A percentile compares a stretch with the other conserved stretches of the same genome.
Conservation (phyloP, 2,797 vertebrate genomes). For the Orientallactaga sibirica region DNA sequence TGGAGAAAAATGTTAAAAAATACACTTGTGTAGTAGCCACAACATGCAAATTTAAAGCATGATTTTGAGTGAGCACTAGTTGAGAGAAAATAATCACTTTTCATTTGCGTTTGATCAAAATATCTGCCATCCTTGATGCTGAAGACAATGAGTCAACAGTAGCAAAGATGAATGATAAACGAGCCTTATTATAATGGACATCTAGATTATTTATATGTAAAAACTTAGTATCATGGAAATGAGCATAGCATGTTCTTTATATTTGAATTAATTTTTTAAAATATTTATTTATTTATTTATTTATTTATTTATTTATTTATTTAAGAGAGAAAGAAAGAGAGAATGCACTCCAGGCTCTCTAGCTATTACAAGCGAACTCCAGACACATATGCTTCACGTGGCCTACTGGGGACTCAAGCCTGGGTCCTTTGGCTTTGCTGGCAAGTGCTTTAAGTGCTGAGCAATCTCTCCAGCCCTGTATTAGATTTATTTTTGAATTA, state of each 20-base stretch:
- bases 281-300: too few relatives aligned
- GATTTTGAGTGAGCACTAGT: background rate
- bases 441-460: too few relatives aligned
- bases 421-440: too few relatives aligned
- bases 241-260: background rate
- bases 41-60: slow-evolving; percentile 3
- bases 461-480: too few relatives aligned
- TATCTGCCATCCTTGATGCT: background rate
- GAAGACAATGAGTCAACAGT: background rate
- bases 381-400: too few relatives aligned
- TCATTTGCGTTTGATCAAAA: background rate
- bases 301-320: too few relatives aligned
- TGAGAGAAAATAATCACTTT: background rate
- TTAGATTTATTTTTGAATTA: too few relatives aligned
- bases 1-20: slow-evolving; percentile 84
- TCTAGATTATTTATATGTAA: background rate
- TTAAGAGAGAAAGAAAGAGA: too few relatives aligned
- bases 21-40: slow-evolving; percentile 68
- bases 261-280: background rate
- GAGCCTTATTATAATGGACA: background rate
- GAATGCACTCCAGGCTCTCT: too few relatives aligned
- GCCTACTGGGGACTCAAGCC: too few relatives aligned
- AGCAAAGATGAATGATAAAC: background rate
- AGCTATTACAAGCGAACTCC: too few relatives aligned
- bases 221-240: background rate